phyloP scores from a whole-genome alignment of 2,113 vertebrate species.

The Cyprinodon tularosa region DNA sequence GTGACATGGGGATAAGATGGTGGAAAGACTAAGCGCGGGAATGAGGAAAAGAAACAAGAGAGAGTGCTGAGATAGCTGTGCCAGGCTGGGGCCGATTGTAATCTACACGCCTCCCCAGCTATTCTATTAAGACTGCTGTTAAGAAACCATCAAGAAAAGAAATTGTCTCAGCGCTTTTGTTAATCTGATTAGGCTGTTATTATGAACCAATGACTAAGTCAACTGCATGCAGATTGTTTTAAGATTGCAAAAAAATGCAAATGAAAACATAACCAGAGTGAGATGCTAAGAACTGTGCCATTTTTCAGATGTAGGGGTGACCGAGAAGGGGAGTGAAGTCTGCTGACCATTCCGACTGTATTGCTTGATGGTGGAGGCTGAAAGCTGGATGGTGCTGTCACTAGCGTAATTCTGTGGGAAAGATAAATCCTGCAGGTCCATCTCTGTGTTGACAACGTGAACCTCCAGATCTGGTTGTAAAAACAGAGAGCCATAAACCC shows the following conservation, averaged over 20 bases:
- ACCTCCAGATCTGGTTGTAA: constrained; percentile 86
- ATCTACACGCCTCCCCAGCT: constrained; percentile 81
- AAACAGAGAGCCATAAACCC: background rate
- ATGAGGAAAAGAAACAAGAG: constrained; percentile 50
- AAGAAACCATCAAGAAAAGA: constrained; percentile 82
- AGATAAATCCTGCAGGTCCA: constrained; percentile 88
- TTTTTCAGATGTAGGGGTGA: constrained; percentile 8
- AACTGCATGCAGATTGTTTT: constrained; percentile 75
- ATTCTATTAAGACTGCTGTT: constrained; percentile 82
- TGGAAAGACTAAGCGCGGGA: constrained; percentile 53
- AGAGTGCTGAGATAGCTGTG: constrained; percentile 77
- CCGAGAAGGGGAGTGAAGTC: background rate
- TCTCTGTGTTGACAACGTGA: constrained; percentile 90
- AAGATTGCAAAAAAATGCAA: constrained; percentile 63
- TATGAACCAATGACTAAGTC: constrained; percentile 78
- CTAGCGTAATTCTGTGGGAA: constrained; percentile 89
- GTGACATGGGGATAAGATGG: constrained; percentile 68
- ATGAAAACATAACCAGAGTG: constrained; percentile 36
- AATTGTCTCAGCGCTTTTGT: constrained; percentile 82
- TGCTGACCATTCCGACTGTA: constrained; percentile 93
- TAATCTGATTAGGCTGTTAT: constrained; percentile 83
- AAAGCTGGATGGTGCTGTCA: constrained; percentile 91
- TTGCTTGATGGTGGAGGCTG: constrained; percentile 92
- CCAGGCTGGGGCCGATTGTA: constrained; percentile 77
- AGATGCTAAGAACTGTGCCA: constrained; percentile 14